Conservation (phyloP, 2,888 invertebrate genomes). For the Zygothrica quintamaculata region DNA sequence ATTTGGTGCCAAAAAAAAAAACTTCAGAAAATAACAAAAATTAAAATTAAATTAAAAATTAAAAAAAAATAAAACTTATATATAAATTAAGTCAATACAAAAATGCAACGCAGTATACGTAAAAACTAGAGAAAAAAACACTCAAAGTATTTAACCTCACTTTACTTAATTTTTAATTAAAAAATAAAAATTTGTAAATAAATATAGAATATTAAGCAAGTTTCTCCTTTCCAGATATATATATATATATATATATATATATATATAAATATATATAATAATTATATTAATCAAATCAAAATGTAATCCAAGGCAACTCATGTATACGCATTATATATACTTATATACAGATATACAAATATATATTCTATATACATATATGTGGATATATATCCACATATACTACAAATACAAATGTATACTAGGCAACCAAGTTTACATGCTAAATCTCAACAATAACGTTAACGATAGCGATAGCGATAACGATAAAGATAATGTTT, state of each 20-base stretch:
- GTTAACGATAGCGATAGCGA: constrained; percentile 11
- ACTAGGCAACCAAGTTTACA: constrained; percentile 36
- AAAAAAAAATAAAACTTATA: constrained; percentile 17
- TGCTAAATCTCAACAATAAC: constrained; percentile 45
- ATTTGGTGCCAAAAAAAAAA: constrained; percentile 62
- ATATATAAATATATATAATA: constrained; percentile 22
- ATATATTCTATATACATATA: constrained; percentile 9
- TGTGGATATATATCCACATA: constrained; percentile 1
- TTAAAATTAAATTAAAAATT: constrained; percentile 16
- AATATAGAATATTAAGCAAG: constrained; percentile 45
- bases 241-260: too few relatives aligned
- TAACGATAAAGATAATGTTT: constrained; percentile 22
- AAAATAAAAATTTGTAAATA: constrained; percentile 66
- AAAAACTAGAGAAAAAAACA: constrained; percentile 41
- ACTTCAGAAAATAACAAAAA: not conserved
- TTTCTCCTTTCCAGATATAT: constrained; percentile 66
- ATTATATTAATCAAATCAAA: constrained; percentile 54
- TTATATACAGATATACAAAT: constrained; percentile 12
- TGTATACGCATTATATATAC: constrained; percentile 68
- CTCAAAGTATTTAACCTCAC: constrained; percentile 52
- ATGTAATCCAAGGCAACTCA: constrained; percentile 70
- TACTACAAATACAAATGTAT: constrained; percentile 37
- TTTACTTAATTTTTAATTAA: constrained; percentile 30
- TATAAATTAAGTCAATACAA: constrained; percentile 64
- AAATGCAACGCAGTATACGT: constrained; percentile 81